A percentile compares a stretch with the other conserved stretches of the same genome.
These are phyloP conservation scores for Eueremaeus valkanovi DNA, from an alignment of 2,888 invertebrate species.

Conservation along the genomic window DNA sequence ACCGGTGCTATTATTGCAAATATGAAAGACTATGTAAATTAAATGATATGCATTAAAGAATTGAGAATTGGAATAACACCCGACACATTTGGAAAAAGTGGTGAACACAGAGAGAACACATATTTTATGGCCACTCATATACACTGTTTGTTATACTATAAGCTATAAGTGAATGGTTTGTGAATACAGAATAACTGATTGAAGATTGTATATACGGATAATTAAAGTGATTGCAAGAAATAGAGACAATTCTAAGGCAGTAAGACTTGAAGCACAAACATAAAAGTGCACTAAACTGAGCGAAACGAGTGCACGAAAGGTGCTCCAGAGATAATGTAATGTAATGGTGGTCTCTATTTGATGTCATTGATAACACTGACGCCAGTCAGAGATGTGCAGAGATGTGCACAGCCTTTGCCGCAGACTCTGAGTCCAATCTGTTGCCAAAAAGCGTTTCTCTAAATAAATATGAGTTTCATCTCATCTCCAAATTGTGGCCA, in stretches of 20 bases:
- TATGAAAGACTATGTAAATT: not conserved
- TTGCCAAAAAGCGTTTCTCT: not conserved
- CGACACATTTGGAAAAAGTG: not conserved
- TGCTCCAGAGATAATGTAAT: not conserved
- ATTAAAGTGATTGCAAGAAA: not conserved
- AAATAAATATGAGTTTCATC: not conserved
- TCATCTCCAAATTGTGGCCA: constrained; percentile 25
- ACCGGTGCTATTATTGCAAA: not conserved
- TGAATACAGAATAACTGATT: no score
- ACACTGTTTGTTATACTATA: no score
- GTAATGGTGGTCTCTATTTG: constrained; percentile 30
- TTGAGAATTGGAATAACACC: no score
- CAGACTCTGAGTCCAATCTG: not conserved
- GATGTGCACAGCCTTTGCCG: not conserved
- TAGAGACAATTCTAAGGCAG: not conserved
- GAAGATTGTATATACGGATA: constrained; percentile 8
- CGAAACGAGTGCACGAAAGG: constrained; percentile 27
- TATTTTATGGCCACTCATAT: constrained; percentile 5
- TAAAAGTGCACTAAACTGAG: constrained; percentile 30
- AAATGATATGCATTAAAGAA: no score
- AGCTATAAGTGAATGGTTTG: no score
- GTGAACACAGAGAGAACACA: not conserved
- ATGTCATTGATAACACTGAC: constrained; percentile 33
- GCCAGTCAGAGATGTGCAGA: constrained; percentile 20
- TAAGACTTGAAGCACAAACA: not conserved